Evolutionary conservation across 2,797 vertebrate species (phyloP).

Genomic region (Premnoplex brunnescens): DNA sequence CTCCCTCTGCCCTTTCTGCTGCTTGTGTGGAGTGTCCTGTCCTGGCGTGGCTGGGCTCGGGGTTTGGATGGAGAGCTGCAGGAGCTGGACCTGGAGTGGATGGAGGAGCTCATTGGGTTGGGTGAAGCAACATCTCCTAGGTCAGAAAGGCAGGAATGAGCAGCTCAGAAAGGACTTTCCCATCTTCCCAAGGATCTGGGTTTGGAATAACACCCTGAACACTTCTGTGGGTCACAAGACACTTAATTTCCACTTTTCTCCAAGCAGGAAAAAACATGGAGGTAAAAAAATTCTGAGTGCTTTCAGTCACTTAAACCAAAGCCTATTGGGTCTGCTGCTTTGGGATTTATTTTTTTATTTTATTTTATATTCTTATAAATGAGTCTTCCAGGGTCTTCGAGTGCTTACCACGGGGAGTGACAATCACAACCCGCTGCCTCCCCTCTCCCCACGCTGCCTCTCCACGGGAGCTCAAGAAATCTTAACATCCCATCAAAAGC

Average conservation of each 20-base stretch:
- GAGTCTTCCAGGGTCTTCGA: constrained; percentile 48
- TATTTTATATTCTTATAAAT: constrained; percentile 44
- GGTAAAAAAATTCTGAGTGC: not conserved
- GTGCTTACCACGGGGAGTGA: constrained; percentile 40
- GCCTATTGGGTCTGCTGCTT: constrained; percentile 10
- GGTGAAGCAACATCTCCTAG: not conserved
- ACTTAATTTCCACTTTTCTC: not conserved
- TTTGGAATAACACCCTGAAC: not conserved
- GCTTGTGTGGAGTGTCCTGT: not conserved
- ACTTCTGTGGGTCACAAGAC: accelerated
- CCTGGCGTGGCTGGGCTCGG: accelerated
- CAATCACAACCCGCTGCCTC: constrained; percentile 44
- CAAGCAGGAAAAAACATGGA: not conserved
- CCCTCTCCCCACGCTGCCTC: constrained; percentile 44
- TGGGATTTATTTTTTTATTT: not conserved
- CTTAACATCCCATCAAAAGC: constrained; percentile 70
- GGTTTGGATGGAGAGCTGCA: not conserved
- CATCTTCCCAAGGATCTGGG: not conserved
- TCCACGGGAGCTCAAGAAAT: constrained; percentile 48
- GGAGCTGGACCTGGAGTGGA: not conserved
- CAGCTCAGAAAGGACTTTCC: not conserved
- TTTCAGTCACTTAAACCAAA: constrained; percentile 36
- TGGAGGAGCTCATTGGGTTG: not conserved
- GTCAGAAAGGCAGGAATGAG: not conserved
- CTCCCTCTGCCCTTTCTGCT: not conserved